Evolutionary conservation across 2,888 invertebrate species (phyloP).

Genomic region (Gymnoscelis rufifasciata): DNA sequence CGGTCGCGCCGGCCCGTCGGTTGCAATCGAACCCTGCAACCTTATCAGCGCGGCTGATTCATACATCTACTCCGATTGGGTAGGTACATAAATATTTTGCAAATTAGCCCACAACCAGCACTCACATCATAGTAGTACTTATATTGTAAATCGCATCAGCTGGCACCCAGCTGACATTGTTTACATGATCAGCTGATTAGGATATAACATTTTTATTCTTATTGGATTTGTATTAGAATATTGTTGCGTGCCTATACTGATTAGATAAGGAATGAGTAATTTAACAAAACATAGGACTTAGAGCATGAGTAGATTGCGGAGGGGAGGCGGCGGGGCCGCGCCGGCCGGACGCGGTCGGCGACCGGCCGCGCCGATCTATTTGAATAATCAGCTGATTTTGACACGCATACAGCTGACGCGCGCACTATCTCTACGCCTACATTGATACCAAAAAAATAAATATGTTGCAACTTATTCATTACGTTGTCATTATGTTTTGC

Average conservation of each 20-base stretch:
- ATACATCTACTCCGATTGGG: background rate
- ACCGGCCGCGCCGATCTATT: conserved; percentile 68
- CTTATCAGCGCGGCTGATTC: conserved; percentile 1
- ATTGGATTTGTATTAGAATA: conserved; percentile 36
- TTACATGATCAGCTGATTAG: conserved; percentile 76
- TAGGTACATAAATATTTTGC: background rate
- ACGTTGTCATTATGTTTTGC: no score
- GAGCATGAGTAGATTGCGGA: conserved; percentile 18
- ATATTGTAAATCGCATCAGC: conserved; percentile 3
- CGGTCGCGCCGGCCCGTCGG: background rate
- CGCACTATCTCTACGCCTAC: conserved; percentile 49
- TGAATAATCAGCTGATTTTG: conserved; percentile 81
- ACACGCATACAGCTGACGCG: conserved; percentile 76
- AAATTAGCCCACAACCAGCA: background rate
- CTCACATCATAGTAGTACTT: no score
- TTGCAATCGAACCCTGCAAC: conserved; percentile 3
- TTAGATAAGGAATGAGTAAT: background rate
- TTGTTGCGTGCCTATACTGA: no score
- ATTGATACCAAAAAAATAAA: conserved; percentile 31
- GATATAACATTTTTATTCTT: conserved; percentile 47
- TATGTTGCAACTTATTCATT: background rate
- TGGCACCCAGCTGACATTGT: conserved; percentile 47
- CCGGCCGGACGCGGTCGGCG: conserved; percentile 49
- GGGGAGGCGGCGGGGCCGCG: conserved; percentile 20
- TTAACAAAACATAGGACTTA: no score